phyloP scores from a whole-genome alignment of 2,888 invertebrate species.

The Dynastes tityus region DNA sequence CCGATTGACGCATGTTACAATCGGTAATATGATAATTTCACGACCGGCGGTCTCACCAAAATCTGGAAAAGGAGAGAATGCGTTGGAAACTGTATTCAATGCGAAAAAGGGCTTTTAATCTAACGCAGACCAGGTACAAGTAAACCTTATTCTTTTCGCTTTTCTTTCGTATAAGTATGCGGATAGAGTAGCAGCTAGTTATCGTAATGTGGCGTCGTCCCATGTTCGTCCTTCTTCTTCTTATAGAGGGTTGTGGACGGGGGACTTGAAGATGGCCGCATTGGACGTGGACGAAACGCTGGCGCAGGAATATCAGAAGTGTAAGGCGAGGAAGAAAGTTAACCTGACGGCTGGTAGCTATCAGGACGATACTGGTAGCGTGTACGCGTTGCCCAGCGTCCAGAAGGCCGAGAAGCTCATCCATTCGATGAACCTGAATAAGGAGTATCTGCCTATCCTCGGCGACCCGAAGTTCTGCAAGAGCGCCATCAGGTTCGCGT shows the following conservation, averaged over 20 bases:
- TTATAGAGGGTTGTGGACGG: not conserved
- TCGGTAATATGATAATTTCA: no score
- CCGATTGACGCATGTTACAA: no score
- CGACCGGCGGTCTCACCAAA: no score
- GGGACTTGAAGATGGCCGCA: not conserved
- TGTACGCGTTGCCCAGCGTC: conserved; percentile 93
- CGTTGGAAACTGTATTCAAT: no score
- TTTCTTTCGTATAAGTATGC: no score
- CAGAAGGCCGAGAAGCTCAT: conserved; percentile 87
- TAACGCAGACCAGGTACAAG: no score
- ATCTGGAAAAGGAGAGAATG: no score
- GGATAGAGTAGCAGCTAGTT: no score
- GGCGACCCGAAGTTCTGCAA: conserved; percentile 90
- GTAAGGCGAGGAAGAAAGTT: conserved; percentile 93
- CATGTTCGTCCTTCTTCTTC: no score
- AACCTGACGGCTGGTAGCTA: conserved; percentile 98
- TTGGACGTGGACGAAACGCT: not conserved
- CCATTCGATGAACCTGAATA: conserved; percentile 80
- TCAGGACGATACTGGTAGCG: conserved; percentile 97
- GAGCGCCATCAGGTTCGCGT: conserved; percentile 88
- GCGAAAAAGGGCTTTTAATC: no score
- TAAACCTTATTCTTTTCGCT: no score
- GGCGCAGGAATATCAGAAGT: conserved; percentile 91
- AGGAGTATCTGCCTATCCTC: conserved; percentile 95
- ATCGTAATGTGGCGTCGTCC: no score